A percentile compares a stretch with the other conserved stretches of the same genome.
phyloP scores from a whole-genome alignment of 2,113 vertebrate genomes.

The Acrocephalus kingi region DNA sequence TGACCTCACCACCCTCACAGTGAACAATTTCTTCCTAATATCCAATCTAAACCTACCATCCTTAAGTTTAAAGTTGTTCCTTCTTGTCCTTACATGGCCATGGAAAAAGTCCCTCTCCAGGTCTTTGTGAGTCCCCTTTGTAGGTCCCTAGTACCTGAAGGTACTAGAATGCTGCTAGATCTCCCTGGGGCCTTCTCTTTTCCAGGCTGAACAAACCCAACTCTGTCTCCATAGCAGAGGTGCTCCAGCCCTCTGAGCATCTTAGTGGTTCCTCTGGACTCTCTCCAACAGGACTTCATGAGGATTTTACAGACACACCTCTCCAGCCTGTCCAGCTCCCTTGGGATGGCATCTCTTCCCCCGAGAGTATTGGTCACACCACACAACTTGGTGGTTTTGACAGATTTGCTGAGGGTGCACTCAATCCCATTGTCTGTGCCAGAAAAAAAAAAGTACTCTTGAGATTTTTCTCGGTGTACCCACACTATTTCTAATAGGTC shows the following conservation, averaged over 20 bases:
- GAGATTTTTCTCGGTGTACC: background rate
- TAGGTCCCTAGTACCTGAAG: background rate
- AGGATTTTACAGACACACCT: background rate
- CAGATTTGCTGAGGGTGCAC: background rate
- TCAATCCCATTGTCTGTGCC: background rate
- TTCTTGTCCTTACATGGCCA: background rate
- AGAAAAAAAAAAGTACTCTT: background rate
- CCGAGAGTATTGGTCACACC: background rate
- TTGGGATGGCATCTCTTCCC: background rate
- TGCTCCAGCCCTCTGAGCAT: background rate
- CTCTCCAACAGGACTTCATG: background rate
- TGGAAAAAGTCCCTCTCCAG: background rate
- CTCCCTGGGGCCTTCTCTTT: background rate
- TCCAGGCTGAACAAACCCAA: background rate
- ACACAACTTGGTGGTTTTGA: background rate
- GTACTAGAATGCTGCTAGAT: background rate
- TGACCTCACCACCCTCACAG: background rate
- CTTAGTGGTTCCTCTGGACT: background rate
- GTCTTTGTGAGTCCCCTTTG: background rate
- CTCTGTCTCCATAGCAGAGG: background rate
- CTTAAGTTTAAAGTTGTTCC: background rate
- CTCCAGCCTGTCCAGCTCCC: background rate
- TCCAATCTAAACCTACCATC: background rate
- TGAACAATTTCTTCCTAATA: background rate
- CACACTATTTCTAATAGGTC: background rate